These are phyloP conservation scores for Narcine bancroftii DNA, from an alignment of 2,113 vertebrate species.

Conservation along the genomic window DNA sequence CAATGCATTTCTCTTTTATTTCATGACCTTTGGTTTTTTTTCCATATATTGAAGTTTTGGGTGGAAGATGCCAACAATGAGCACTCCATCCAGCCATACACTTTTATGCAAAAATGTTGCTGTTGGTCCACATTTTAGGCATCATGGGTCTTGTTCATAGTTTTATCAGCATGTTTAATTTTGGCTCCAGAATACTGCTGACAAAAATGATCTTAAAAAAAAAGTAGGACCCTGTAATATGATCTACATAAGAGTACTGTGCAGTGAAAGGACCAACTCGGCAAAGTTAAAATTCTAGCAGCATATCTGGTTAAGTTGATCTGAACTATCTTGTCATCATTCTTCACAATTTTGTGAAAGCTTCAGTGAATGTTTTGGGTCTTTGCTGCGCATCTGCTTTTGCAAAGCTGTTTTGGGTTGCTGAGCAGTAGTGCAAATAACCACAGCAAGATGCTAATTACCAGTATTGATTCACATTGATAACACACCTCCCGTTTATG, in stretches of 20 bases:
- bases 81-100: not conserved
- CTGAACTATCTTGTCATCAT: not conserved
- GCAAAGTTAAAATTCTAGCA: conserved; percentile 7
- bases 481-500: not conserved
- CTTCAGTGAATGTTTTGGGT: not conserved
- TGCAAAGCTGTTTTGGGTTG: not conserved
- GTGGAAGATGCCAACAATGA: not conserved
- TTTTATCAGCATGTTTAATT: not conserved
- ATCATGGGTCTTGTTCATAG: not conserved
- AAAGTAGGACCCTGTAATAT: conserved; percentile 6
- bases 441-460: not conserved
- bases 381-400: not conserved
- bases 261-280: not conserved
- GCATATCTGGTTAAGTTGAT: not conserved
- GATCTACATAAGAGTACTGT: not conserved
- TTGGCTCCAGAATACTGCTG: conserved; percentile 21
- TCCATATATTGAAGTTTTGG: not conserved
- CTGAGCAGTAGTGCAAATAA: not conserved
- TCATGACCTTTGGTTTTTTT: not conserved
- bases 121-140: not conserved
- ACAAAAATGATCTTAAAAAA: not conserved
- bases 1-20: not conserved
- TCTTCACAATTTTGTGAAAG: not conserved
- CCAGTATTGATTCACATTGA: not conserved
- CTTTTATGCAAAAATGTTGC: not conserved